Percentiles rank a stretch among this genome's conserved stretches.
These are phyloP conservation scores for Nomada goodeniana DNA, from an alignment of 2,888 invertebrate genomes.

Conservation along the genomic window DNA sequence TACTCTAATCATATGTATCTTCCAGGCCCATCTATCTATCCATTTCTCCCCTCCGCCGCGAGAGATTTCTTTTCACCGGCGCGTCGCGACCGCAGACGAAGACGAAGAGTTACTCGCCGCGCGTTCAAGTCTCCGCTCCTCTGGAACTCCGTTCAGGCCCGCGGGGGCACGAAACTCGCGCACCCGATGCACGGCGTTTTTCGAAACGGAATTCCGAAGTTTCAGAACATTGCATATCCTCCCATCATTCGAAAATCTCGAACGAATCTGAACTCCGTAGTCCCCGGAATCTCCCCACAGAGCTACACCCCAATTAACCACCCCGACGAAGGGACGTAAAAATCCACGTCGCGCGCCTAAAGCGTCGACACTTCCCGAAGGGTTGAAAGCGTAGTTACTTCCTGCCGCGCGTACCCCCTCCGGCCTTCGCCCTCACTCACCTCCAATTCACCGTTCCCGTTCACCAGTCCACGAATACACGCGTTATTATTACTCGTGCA, in stretches of 20 bases:
- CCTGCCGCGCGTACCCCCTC: constrained; percentile 18
- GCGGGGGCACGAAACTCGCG: background rate
- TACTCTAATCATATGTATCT: constrained; percentile 42
- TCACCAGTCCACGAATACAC: constrained; percentile 31
- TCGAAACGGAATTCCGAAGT: background rate
- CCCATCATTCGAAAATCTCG: no score
- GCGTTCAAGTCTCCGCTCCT: constrained; percentile 33
- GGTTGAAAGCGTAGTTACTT: constrained; percentile 26
- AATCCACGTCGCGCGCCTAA: background rate
- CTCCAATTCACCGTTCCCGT: constrained; percentile 24
- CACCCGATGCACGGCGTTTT: background rate
- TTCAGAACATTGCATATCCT: no score
- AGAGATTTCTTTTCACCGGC: background rate
- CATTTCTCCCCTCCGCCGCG: background rate
- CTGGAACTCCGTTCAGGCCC: background rate
- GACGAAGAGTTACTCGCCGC: constrained; percentile 12
- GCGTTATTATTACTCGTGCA: constrained; percentile 70
- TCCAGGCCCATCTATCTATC: background rate
- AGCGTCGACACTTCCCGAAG: constrained; percentile 14
- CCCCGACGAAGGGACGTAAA: background rate
- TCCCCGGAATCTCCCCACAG: no score
- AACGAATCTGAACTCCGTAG: no score
- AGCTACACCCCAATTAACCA: no score
- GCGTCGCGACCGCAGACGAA: background rate
- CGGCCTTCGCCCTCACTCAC: background rate